Conservation (phyloP, 2,113 vertebrate species). For the Mirza zaza region DNA sequence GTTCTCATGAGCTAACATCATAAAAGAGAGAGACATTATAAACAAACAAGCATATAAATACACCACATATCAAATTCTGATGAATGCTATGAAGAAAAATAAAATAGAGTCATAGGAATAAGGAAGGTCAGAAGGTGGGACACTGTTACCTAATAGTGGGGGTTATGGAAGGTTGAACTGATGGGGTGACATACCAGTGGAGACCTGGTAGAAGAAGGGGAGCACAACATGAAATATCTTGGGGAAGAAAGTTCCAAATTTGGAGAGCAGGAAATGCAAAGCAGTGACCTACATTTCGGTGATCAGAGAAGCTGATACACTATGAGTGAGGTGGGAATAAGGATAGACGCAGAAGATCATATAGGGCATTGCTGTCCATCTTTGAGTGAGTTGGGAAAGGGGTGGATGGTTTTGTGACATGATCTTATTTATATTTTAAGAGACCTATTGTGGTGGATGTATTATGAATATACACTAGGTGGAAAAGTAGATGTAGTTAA, state of each 20-base stretch:
- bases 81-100: not conserved
- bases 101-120: not conserved
- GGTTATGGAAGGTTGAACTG: not conserved
- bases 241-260: not conserved
- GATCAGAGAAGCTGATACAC: not conserved
- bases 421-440: not conserved
- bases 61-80: not conserved
- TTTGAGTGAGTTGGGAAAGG: not conserved
- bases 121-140: not conserved
- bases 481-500: not conserved
- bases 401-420: not conserved
- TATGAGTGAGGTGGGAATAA: not conserved
- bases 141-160: not conserved
- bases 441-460: not conserved
- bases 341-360: not conserved
- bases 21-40: not conserved
- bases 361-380: not conserved
- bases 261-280: not conserved
- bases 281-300: not conserved
- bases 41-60: not conserved
- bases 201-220: not conserved
- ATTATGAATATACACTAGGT: not conserved
- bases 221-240: not conserved
- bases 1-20: not conserved
- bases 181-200: not conserved